Evolutionary conservation across 2,113 vertebrate species (phyloP).

Genomic region (Desmodus rotundus): DNA sequence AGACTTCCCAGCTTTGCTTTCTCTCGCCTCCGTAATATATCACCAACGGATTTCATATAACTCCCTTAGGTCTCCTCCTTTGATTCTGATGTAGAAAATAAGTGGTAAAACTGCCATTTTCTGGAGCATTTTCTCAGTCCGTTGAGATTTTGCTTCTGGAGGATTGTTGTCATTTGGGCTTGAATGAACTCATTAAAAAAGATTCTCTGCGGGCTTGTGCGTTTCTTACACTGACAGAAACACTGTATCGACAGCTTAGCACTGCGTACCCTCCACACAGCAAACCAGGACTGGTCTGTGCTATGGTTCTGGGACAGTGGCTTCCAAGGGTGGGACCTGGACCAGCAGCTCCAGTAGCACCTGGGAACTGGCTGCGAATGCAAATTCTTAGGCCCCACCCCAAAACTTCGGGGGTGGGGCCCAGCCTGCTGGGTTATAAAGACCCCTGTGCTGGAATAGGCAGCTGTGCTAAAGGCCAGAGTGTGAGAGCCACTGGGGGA

Average conservation of each 20-base stretch:
- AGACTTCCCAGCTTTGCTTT: not conserved
- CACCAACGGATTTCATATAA: not conserved
- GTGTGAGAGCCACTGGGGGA: not conserved
- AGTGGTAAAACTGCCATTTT: not conserved
- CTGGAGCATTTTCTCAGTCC: not conserved
- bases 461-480: too few species aligned
- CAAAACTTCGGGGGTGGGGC: not conserved
- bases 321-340: not conserved
- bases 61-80: not conserved
- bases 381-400: not conserved
- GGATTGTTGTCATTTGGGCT: not conserved
- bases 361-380: not conserved
- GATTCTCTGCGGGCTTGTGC: not conserved
- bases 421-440: not conserved
- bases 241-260: not conserved
- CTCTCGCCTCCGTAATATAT: not conserved
- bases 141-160: not conserved
- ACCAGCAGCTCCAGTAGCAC: not conserved
- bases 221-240: not conserved
- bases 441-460: not conserved
- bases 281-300: not conserved
- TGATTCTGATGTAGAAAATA: not conserved
- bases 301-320: not conserved
- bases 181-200: not conserved
- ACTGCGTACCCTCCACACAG: too few species aligned